phyloP scores from a whole-genome alignment of 2,888 invertebrate genomes.

The Cabera pusaria region DNA sequence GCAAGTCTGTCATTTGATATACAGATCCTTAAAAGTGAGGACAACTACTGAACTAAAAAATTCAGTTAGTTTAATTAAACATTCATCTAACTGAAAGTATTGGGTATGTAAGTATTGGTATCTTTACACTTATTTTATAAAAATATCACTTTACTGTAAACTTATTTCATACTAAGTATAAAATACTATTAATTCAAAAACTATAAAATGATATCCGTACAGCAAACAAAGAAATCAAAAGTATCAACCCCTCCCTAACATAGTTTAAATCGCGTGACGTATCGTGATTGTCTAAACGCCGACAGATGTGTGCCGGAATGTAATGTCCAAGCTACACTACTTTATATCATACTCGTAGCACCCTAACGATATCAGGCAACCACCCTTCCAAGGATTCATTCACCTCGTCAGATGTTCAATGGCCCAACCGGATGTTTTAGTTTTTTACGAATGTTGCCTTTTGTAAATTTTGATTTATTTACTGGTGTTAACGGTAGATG shows the following conservation, averaged over 20 bases:
- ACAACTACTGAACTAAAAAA: no score
- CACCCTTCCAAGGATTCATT: conserved; percentile 72
- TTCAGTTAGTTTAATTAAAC: no score
- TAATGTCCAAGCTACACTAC: conserved; percentile 65
- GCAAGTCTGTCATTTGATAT: no score
- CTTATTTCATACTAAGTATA: no score
- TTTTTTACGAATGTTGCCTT: conserved; percentile 65
- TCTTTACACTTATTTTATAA: no score
- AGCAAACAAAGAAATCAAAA: conserved; percentile 26
- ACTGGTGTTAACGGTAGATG: conserved; percentile 45
- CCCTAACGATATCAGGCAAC: conserved; percentile 30
- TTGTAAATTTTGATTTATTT: conserved; percentile 64
- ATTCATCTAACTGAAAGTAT: no score
- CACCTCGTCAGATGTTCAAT: conserved; percentile 82
- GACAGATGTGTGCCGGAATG: conserved; percentile 83
- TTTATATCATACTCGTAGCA: conserved; percentile 50
- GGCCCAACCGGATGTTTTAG: conserved; percentile 62
- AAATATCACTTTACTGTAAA: no score
- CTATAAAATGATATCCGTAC: no score
- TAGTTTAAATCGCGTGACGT: conserved; percentile 73
- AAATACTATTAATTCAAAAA: no score
- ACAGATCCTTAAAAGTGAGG: no score
- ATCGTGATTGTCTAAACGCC: conserved; percentile 82
- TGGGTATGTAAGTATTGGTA: no score
- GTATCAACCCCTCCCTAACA: conserved; percentile 51